Evolutionary conservation across 2,888 invertebrate genomes (phyloP), one percentile per base, ranked within the genome.

Genomic region (Netelia virgata): DNA sequence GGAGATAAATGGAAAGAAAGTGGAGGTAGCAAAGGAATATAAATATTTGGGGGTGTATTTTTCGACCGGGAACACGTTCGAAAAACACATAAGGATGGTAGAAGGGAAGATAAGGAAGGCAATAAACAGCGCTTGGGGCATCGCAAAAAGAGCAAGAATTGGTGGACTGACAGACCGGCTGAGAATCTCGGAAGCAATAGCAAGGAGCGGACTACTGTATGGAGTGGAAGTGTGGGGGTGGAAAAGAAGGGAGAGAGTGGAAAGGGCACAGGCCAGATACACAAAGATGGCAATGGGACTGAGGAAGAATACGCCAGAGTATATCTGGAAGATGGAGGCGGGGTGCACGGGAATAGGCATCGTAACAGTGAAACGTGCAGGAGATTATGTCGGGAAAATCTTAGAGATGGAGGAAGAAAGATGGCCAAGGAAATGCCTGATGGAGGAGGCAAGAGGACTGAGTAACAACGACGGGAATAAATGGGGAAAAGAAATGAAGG

Each of bases 161-260:
- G 43, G 66, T 11, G 64, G 78, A 23, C 55, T 72, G 5, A 83
- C 47, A 28, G 64, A 59, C 9, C 77, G 74, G 16, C 9, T 80
- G 10, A 72, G 63, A n/a, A 9, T 88, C 9, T 85, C 82, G 28
- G 43, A 81, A 0, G 10, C 76, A 0, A 16, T 83, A 10, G 80
- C 78, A 10, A 76, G 66, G 20, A 28, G 72, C 0, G 77, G 84
- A 18, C 28, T 61, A 9, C 1, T 86, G 55, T 86, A 84, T 20
- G 83, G 81, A 5, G 86, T 84, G 0, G 84, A 86, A 53, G 57
- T 88, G 3, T 87, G 86, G 69, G 88, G 88, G 1, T 80, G 77
- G 77, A 36, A 50, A 14, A 55, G 23, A 16, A 28, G 64, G 1
- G 57, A 41, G 6, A 16, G 36, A 9, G 3, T 79, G 10, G 57